These are phyloP conservation scores for Drosophila equinoxialis DNA, from an alignment of 1,140 invertebrate genomes.

Conservation along the genomic window DNA sequence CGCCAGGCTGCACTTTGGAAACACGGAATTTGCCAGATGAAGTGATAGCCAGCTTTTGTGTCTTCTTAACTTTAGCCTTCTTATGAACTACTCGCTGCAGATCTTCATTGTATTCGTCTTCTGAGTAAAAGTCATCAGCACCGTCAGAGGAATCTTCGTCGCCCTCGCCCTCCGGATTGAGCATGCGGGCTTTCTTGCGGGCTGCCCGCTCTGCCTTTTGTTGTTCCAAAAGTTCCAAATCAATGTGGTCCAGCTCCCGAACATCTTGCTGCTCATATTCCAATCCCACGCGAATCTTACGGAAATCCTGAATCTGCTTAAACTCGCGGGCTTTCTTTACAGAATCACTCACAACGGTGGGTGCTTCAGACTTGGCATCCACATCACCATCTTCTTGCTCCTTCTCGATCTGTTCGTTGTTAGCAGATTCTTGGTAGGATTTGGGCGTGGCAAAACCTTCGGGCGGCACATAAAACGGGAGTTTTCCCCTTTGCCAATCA, in stretches of 20 bases:
- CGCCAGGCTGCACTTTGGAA: slow-evolving; percentile 65
- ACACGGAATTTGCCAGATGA: slow-evolving; percentile 86
- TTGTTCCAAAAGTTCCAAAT: slow-evolving; percentile 84
- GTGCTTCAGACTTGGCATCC: slow-evolving; percentile 70
- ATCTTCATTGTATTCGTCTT: slow-evolving; percentile 84
- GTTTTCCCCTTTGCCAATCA: slow-evolving; percentile 98
- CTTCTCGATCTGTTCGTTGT: slow-evolving; percentile 20
- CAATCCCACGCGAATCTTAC: slow-evolving; percentile 90
- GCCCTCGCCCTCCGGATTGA: slow-evolving; percentile 66
- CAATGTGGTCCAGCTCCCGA: slow-evolving; percentile 85
- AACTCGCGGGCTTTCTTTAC: slow-evolving; percentile 79
- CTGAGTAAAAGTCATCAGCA: slow-evolving; percentile 86
- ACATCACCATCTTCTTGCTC: slow-evolving; percentile 62
- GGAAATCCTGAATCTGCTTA: slow-evolving; percentile 88
- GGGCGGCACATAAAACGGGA: slow-evolving; percentile 96
- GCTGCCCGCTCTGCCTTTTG: slow-evolving; percentile 83
- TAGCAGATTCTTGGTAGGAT: slow-evolving; percentile 60
- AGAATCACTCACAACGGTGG: slow-evolving; percentile 75
- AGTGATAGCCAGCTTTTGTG: slow-evolving; percentile 82
- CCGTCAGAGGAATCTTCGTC: slow-evolving; percentile 83
- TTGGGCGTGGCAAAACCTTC: slow-evolving; percentile 88
- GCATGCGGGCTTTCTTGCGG: slow-evolving; percentile 65
- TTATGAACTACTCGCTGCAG: slow-evolving; percentile 80
- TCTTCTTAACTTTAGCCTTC: slow-evolving; percentile 82
- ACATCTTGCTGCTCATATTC: slow-evolving; percentile 88